A percentile compares a stretch with the other conserved stretches of the same genome.
These are phyloP conservation scores for Bruchidius siliquastri DNA, from an alignment of 2,888 invertebrate genomes.

Conservation along the genomic window DNA sequence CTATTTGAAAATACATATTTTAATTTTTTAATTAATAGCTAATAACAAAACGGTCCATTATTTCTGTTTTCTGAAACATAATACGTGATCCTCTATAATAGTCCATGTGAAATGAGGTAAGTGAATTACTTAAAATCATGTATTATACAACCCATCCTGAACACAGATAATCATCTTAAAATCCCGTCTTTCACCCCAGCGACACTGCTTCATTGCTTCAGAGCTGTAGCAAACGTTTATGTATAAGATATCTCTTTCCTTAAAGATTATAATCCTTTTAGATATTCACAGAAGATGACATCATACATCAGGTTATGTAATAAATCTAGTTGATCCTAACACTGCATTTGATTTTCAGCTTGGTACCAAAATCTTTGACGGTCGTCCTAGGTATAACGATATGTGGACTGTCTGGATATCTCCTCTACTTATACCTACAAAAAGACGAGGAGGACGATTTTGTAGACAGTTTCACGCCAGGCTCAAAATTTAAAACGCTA, in stretches of 20 bases:
- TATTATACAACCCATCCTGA: too few relatives aligned
- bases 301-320: background rate
- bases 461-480: constrained; percentile 31
- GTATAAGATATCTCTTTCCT: background rate
- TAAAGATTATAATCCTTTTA: background rate
- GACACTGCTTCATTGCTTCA: too few relatives aligned
- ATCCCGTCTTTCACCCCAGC: too few relatives aligned
- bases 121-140: background rate
- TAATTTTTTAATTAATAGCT: background rate
- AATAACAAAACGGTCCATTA: background rate
- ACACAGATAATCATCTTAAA: too few relatives aligned
- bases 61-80: background rate
- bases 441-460: constrained; percentile 57
- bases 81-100: background rate
- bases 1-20: background rate
- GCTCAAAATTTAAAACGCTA: constrained; percentile 47
- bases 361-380: constrained; percentile 41
- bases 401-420: constrained; percentile 64
- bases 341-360: constrained; percentile 24
- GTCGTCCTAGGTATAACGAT: constrained; percentile 62
- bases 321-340: background rate
- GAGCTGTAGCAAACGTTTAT: background rate
- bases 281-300: background rate
- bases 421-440: constrained; percentile 64
- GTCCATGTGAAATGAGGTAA: background rate